Evolutionary conservation across 2,797 vertebrate species (phyloP), one percentile per base, ranked within the genome.

Genomic region (Dromococcyx pavoninus): DNA sequence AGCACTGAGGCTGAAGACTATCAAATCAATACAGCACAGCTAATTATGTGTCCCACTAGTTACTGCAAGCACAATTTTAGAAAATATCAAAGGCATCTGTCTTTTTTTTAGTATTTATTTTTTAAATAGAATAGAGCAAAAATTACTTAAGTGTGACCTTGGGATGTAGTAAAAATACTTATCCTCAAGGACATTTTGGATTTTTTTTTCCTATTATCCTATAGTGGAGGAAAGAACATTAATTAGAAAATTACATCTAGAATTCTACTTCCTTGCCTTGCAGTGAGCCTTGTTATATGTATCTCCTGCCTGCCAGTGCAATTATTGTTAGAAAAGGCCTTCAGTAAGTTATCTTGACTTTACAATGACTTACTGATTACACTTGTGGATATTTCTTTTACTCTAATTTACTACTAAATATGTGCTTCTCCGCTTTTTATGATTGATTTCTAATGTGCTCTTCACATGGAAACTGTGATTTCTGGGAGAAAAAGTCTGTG

Each of bases 101-200:
- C 85, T 91, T 19, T 48, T 53, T 35, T 70, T 30, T 9, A 13
- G 32, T 15, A 18, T 7, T 8, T 39, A 50, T 61, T 90, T 79
- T 73, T 9, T n/a, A n/a, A 70, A 37, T 48, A 50, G 39, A 56
- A 58, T 37, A 27, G 22, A 88, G 37, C 27, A 91, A 46, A 61
- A 60, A 24, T 30, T 73, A 58, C 43, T 33, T 13, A 58, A 48
- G 4, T 11, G 5, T 93, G 86, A 72, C 70, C 82, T 77, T 78
- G 65, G 17, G 24, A 23, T 73, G 71, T 69, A 87, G 86, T 88
- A 92, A 95, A 88, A 93, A 92, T 83, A 88, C 37, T 70, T 54
- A 27, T 27, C 18, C 33, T 57, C 41, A 46, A 62, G 33, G 62
- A 75, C 3, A 76, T 50, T 43, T 65, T 28, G 13, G n/a, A n/a